Percentiles rank a stretch among this genome's conserved stretches.
phyloP scores from a whole-genome alignment of 1,140 invertebrate species.

The Daktulosphaira vitifoliae region DNA sequence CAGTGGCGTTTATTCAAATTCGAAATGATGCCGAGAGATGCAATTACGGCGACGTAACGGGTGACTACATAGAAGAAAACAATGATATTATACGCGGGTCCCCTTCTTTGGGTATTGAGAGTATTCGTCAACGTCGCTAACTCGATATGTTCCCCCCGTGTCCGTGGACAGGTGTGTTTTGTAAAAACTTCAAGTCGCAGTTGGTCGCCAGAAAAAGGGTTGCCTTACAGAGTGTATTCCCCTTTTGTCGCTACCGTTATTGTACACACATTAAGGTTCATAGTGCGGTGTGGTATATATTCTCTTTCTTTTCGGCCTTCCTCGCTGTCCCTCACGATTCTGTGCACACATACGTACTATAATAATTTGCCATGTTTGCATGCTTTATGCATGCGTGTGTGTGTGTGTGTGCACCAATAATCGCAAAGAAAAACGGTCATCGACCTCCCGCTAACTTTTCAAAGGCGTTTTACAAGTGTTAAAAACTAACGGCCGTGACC shows the following conservation, averaged over 20 bases:
- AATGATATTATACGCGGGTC: background rate
- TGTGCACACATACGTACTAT: background rate
- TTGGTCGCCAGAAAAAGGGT: slow-evolving; percentile 28
- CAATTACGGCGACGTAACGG: background rate
- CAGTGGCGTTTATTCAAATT: slow-evolving; percentile 16
- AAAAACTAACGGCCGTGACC: slow-evolving; percentile 26
- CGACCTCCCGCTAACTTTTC: slow-evolving; percentile 20
- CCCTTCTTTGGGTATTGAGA: no score
- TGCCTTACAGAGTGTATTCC: background rate
- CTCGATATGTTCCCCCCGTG: slow-evolving; percentile 7
- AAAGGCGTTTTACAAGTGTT: slow-evolving; percentile 30
- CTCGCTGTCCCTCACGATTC: background rate
- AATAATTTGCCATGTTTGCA: no score
- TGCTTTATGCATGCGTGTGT: background rate
- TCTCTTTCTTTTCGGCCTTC: no score
- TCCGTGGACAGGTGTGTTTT: slow-evolving; percentile 28
- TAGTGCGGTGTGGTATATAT: no score
- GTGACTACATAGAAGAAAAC: background rate
- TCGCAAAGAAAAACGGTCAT: slow-evolving; percentile 27
- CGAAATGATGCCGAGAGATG: no score
- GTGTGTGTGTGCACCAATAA: background rate
- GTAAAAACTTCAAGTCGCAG: slow-evolving; percentile 31
- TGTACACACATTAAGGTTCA: background rate
- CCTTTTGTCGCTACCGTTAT: background rate
- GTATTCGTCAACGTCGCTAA: background rate